phyloP scores from a whole-genome alignment of 1,140 invertebrate species.

The Drosophila guanche region DNA sequence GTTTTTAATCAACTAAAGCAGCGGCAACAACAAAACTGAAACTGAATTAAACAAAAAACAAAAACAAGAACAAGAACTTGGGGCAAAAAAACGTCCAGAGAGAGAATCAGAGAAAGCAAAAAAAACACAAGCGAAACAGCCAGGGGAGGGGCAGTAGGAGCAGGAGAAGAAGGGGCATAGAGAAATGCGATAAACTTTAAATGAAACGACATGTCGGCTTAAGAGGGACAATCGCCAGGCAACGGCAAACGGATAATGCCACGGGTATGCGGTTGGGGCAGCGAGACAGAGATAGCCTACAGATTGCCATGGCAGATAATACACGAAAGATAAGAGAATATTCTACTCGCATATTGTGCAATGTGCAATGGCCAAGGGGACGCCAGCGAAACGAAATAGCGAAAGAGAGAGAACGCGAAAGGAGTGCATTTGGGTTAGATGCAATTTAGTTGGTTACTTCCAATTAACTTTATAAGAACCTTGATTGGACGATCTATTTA shows the following conservation, averaged over 20 bases:
- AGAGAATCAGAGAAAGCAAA: background rate
- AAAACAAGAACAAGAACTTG: constrained; percentile 11
- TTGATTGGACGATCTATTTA: too few species aligned
- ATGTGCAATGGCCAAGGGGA: background rate
- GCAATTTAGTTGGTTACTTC: too few species aligned
- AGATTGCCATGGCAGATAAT: constrained; percentile 47
- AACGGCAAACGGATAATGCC: constrained; percentile 13
- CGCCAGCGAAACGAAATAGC: background rate
- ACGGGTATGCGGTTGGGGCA: background rate
- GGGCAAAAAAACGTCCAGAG: constrained; percentile 4
- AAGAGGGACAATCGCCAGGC: constrained; percentile 21
- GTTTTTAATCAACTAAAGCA: constrained; percentile 77
- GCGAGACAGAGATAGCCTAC: constrained; percentile 30
- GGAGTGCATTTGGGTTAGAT: too few species aligned
- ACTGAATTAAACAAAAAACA: constrained; percentile 58
- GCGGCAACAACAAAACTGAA: constrained; percentile 55
- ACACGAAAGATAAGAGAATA: constrained; percentile 39
- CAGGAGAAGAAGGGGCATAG: background rate
- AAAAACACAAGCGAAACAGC: too few species aligned
- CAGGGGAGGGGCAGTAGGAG: background rate
- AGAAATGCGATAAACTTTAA: constrained; percentile 59
- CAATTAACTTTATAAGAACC: too few species aligned
- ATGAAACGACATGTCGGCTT: constrained; percentile 61
- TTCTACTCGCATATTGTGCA: constrained; percentile 11
- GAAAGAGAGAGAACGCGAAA: too few species aligned